Evolutionary conservation across 2,888 invertebrate species (phyloP), one percentile per base, ranked within the genome.

Genomic region (Scaptomyza caliginosa): DNA sequence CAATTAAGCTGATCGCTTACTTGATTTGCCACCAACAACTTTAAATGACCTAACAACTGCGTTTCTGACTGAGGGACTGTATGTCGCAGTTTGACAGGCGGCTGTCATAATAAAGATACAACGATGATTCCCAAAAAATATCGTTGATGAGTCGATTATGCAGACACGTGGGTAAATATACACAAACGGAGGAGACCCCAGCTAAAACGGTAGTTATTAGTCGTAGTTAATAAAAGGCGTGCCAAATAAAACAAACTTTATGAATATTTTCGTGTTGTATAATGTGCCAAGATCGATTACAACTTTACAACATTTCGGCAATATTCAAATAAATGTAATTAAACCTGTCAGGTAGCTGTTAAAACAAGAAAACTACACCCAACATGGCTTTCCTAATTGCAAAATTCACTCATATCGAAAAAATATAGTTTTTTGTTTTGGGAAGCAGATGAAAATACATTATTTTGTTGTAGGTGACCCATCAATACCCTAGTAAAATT

Each of bases 11-110:
- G 62, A 79, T 67, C 63, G 67, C 56, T 60, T 71, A 66, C 65
- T 86, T 67, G 75, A 82, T 82, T 79, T 77, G 77, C 66, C 62
- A 64, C 67, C 56, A 56, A 64, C 66, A 71, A 77, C 69, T 57
- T 77, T 80, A 66, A 86, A 86, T 77, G 58, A 42, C 57, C 19
- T 28, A 45, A 30, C 56, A 42, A 43, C 49, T 71, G 51, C 26
- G 8, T 65, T 51, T 58, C 34, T 64, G 72, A 58, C 36, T 42
- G 43, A 66, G 45, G 39, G 39, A 32, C 39, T 48, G 38, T 45
- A 5, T 51, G 38, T 28, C 38, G 40, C 39, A 24, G 45, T 52
- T 67, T 59, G 74, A 70, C 66, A 58, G 49, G 48, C 59, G 39
- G 56, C 65, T 74, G 86, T 77, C 84, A 77, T 77, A 76, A 86